These are phyloP conservation scores for Anarsia innoxiella DNA, from an alignment of 2,888 invertebrate species.

Conservation along the genomic window DNA sequence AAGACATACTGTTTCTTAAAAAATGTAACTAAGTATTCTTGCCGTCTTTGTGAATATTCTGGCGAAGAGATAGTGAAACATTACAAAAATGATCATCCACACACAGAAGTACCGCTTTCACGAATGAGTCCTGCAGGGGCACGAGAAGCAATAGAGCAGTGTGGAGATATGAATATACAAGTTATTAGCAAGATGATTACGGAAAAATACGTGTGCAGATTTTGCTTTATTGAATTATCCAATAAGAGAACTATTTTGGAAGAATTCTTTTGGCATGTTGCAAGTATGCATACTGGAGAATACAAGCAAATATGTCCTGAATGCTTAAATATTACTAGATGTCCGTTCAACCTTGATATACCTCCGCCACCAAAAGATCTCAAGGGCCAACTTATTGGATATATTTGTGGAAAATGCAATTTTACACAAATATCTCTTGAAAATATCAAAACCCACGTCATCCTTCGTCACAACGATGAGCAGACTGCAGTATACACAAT, in stretches of 20 bases:
- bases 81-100: conserved; percentile 78
- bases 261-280: conserved; percentile 82
- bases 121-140: conserved; percentile 72
- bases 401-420: conserved; percentile 82
- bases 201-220: conserved; percentile 53
- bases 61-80: conserved; percentile 79
- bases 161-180: conserved; percentile 54
- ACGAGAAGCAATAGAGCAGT: conserved; percentile 70
- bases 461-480: conserved; percentile 67
- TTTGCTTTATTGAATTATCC: conserved; percentile 54
- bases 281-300: conserved; percentile 85
- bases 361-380: conserved; percentile 55
- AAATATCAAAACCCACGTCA: conserved; percentile 78
- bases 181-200: conserved; percentile 45
- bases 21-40: conserved; percentile 56
- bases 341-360: conserved; percentile 51
- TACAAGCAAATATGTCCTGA: conserved; percentile 78
- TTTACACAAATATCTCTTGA: conserved; percentile 79
- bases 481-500: conserved; percentile 62
- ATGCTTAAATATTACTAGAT: conserved; percentile 61
- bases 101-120: conserved; percentile 79
- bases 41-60: conserved; percentile 76
- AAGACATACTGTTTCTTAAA: conserved; percentile 58
- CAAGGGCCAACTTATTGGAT: conserved; percentile 68
- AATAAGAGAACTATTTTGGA: conserved; percentile 41